Conservation (phyloP, 2,113 vertebrate genomes). For the Lonchura striata region DNA sequence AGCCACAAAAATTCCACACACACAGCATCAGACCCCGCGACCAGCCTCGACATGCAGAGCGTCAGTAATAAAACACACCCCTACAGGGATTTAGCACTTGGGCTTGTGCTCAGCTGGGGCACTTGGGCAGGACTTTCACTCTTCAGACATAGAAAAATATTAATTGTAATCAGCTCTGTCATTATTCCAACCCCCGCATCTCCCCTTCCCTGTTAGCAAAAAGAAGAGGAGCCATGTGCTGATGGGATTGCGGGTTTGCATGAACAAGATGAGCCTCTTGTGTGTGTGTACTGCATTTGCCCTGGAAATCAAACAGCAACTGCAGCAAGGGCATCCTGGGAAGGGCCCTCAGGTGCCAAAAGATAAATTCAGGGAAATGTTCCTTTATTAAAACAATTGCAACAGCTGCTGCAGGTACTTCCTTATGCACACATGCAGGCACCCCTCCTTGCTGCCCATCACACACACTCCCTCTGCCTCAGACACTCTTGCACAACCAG, state of each 20-base stretch:
- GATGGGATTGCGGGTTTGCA: background rate
- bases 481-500: background rate
- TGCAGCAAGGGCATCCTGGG: constrained; percentile 15
- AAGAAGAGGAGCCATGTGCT: background rate
- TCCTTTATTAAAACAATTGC: constrained; percentile 14
- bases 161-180: constrained; percentile 18
- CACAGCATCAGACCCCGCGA: constrained; percentile 75
- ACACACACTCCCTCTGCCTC: background rate
- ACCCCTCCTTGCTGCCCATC: background rate
- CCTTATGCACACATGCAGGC: background rate
- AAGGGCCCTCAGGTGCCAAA: background rate
- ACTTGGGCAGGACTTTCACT: constrained; percentile 78
- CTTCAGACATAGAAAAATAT: constrained; percentile 32
- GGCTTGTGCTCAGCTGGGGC: constrained; percentile 64
- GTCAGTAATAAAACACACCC: constrained; percentile 71
- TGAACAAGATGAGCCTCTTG: background rate
- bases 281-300: background rate
- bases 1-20: constrained; percentile 82
- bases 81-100: constrained; percentile 68
- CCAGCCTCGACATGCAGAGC: constrained; percentile 82
- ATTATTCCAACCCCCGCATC: background rate
- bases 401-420: constrained; percentile 3
- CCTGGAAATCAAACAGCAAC: constrained; percentile 10
- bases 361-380: constrained; percentile 23
- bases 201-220: background rate